phyloP scores from a whole-genome alignment of 2,888 invertebrate genomes.

The Scaptodrosophila latifasciaeformis region DNA sequence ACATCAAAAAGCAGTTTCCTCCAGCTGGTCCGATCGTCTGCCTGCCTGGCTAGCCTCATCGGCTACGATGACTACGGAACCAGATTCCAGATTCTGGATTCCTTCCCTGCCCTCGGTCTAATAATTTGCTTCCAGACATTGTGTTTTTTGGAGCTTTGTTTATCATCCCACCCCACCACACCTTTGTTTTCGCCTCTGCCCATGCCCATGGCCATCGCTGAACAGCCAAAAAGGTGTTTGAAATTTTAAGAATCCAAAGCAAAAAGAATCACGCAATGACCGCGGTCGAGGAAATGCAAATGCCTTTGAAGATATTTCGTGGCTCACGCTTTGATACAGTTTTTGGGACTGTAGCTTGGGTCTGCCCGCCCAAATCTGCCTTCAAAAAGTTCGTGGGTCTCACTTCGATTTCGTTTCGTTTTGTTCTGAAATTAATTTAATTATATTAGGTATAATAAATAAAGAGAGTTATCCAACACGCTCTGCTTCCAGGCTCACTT shows the following conservation, averaged over 20 bases:
- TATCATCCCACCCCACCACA: conserved; percentile 24
- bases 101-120: conserved; percentile 1
- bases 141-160: conserved; percentile 64
- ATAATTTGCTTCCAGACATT: conserved; percentile 41
- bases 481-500: conserved; percentile 28
- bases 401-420: conserved; percentile 7
- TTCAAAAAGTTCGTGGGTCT: not conserved
- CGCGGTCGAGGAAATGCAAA: conserved; percentile 39
- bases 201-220: conserved; percentile 14
- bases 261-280: conserved; percentile 52
- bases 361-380: conserved; percentile 37
- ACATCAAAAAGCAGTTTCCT: conserved; percentile 66
- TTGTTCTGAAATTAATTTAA: conserved; percentile 53
- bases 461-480: conserved; percentile 45
- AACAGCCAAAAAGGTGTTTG: conserved; percentile 65
- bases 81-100: not conserved
- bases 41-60: no score
- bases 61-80: no score
- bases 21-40: conserved; percentile 35
- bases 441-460: conserved; percentile 56
- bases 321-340: conserved; percentile 55
- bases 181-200: conserved; percentile 7
- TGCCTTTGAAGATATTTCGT: conserved; percentile 43
- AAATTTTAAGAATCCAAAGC: conserved; percentile 54
- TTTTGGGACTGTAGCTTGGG: conserved; percentile 34